Base-by-base conservation (phyloP, 1,140 invertebrate genomes). In the Euwallacea fornicatus region DNA sequence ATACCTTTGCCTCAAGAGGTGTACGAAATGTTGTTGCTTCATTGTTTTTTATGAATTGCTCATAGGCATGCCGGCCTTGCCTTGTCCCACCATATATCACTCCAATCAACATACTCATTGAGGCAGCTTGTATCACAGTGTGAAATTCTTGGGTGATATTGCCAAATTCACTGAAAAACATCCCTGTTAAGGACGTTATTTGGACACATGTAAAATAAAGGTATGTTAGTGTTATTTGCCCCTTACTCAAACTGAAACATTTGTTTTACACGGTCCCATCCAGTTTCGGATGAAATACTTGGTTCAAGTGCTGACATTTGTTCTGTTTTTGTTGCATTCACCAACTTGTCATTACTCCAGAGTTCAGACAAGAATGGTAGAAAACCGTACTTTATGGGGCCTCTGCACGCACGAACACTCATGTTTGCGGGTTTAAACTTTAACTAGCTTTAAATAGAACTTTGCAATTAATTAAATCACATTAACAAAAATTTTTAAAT, bases 11-110 rank as follows among this genome's bases (percentile, higher is more conserved):
- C 71, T 90, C 84, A 8, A 87, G 79, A 58, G 90, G 88, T 67
- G 84, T 86, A 55, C 81, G 80, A 80, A 90, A 93, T 7, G 83
- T 82, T 42, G 89, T 87, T 7, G 89, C 90, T 82, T 91, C 84
- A 83, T 93, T 93, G 60, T 85, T 89, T 78, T 87, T 85, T 73
- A 91, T 88, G 74, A 93, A 92, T 64, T 87, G 83, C n/a, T 87
- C 54, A 73, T 88, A 88, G 15, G 88, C 85, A 2, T 76, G 74
- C 75, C 83, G 83, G n/a, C 87, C 87, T 74, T 83, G 78, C 10
- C 82, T 74, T 73, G 89, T 78, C 58, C 88, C 90, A 44, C 91
- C 91, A 72, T 89, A 83, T 16, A 86, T 71, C 0, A 79, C 85
- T 54, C 90, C 90, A 53, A 86, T 47, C 53, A 91, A 83, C 6